Evolutionary conservation across 2,888 invertebrate species (phyloP).

Genomic region (Bursaphelenchus okinawaensis): DNA sequence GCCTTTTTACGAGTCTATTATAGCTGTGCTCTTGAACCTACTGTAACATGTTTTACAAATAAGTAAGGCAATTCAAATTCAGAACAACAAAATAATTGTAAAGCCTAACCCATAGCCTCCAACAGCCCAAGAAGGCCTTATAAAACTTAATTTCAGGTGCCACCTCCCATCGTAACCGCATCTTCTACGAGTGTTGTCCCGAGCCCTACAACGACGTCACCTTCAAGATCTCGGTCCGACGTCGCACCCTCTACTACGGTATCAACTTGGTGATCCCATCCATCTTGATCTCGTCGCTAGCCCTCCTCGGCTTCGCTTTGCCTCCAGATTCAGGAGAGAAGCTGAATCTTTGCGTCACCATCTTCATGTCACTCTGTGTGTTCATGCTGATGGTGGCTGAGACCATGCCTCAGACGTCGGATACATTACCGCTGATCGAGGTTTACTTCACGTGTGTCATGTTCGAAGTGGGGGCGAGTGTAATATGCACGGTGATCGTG

Average conservation of each 20-base stretch:
- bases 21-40: no score
- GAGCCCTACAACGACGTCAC: constrained; percentile 71
- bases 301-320: constrained; percentile 91
- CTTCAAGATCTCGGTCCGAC: constrained; percentile 87
- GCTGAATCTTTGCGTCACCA: constrained; percentile 77
- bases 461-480: constrained; percentile 55
- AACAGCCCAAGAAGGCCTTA: constrained; percentile 1
- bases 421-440: constrained; percentile 84
- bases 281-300: constrained; percentile 96
- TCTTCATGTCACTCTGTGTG: constrained; percentile 83
- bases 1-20: no score
- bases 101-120: no score
- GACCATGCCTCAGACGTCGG: constrained; percentile 96
- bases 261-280: constrained; percentile 97
- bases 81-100: neutral
- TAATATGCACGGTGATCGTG: constrained; percentile 60
- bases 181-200: constrained; percentile 56
- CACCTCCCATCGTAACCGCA: constrained; percentile 39
- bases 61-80: no score
- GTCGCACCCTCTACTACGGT: constrained; percentile 91
- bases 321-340: constrained; percentile 99
- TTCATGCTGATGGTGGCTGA: constrained; percentile 96
- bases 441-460: constrained; percentile 56
- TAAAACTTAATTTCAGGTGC: constrained; percentile 26
- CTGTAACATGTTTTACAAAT: no score